These are phyloP conservation scores for Myotis lucifugus DNA, from an alignment of 2,113 vertebrate genomes.

Conservation along the genomic window DNA sequence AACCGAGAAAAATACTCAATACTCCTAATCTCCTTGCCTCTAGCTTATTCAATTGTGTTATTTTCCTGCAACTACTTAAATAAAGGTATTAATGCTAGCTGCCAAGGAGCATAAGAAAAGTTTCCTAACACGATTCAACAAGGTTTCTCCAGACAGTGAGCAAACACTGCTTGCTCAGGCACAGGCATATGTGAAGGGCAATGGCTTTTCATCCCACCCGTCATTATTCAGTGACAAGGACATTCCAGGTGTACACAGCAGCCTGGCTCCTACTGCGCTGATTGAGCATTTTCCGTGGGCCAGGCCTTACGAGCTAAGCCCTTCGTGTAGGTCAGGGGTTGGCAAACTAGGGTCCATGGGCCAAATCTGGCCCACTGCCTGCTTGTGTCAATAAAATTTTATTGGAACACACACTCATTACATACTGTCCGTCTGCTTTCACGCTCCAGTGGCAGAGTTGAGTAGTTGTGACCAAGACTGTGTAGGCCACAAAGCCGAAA, in stretches of 20 bases:
- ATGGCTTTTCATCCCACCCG: neutral
- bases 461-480: neutral
- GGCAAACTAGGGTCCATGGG: neutral
- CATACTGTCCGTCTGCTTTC: neutral
- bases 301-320: neutral
- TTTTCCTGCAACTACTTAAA: constrained; percentile 49
- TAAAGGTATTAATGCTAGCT: neutral
- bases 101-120: neutral
- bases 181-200: neutral
- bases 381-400: constrained; percentile 63
- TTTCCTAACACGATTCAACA: constrained; percentile 54
- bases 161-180: constrained; percentile 46
- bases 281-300: neutral
- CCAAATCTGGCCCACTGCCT: neutral
- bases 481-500: neutral
- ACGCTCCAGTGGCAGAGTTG: neutral
- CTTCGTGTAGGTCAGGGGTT: neutral
- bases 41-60: neutral
- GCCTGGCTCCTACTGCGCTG: neutral
- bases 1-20: neutral
- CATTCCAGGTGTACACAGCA: neutral
- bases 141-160: constrained; percentile 51
- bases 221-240: neutral
- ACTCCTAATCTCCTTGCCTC: neutral
- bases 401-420: constrained; percentile 15